phyloP scores from a whole-genome alignment of 2,113 vertebrate species.

The Camelus bactrianus region DNA sequence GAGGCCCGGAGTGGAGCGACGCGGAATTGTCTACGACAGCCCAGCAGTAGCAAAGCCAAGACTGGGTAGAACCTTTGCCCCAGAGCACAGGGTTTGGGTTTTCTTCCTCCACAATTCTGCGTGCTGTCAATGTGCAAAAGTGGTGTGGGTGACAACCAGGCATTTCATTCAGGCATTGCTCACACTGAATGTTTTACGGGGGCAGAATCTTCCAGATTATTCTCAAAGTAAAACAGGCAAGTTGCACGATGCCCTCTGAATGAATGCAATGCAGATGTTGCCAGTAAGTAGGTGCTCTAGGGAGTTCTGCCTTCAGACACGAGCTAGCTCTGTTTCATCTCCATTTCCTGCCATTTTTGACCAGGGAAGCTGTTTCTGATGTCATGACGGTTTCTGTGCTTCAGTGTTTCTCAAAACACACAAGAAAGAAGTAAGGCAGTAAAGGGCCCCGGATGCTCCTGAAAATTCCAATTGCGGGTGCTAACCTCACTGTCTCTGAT shows the following conservation, averaged over 20 bases:
- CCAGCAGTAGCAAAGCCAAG: not conserved
- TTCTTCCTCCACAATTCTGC: not conserved
- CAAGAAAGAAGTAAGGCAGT: not conserved
- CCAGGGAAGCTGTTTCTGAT: not conserved
- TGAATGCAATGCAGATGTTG: not conserved
- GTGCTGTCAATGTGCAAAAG: not conserved
- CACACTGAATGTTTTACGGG: not conserved
- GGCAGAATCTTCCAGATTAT: not conserved
- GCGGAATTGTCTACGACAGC: not conserved
- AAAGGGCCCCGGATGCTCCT: not conserved
- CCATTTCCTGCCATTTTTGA: not conserved
- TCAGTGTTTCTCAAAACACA: not conserved
- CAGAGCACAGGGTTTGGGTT: not conserved
- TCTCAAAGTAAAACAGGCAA: not conserved
- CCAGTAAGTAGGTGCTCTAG: not conserved
- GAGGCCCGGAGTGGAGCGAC: not conserved
- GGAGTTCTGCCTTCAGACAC: not conserved
- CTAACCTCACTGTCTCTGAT: not conserved
- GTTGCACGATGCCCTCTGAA: not conserved
- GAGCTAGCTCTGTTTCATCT: not conserved
- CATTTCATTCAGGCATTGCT: not conserved
- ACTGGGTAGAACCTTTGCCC: too few relatives aligned
- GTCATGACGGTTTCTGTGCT: not conserved
- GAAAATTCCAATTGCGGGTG: not conserved
- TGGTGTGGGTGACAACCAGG: not conserved